These are phyloP conservation scores for Zosterops hypoxanthus DNA, from an alignment of 2,113 vertebrate genomes.

Conservation along the genomic window DNA sequence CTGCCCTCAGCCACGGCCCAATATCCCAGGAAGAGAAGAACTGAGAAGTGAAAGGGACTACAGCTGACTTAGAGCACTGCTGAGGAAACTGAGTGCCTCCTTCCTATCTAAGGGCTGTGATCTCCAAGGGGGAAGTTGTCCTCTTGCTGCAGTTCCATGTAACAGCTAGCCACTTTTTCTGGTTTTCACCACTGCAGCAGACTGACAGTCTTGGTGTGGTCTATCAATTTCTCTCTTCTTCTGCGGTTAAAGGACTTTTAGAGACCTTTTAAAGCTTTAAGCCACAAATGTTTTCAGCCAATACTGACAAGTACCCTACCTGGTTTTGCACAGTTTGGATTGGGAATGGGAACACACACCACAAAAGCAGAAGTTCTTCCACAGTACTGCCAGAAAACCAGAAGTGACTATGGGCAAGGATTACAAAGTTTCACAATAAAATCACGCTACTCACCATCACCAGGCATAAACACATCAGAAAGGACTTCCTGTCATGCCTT, in stretches of 20 bases:
- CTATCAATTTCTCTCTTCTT: neutral
- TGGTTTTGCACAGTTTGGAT: neutral
- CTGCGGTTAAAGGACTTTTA: neutral
- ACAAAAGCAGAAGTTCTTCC: neutral
- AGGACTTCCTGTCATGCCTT: neutral
- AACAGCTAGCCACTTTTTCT: neutral
- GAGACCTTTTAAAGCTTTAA: neutral
- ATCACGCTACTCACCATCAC: neutral
- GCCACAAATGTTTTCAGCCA: neutral
- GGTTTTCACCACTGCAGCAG: neutral
- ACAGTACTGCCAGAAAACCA: neutral
- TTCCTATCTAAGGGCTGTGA: neutral
- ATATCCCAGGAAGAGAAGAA: neutral
- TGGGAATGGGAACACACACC: neutral
- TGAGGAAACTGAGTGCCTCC: neutral
- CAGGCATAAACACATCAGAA: neutral
- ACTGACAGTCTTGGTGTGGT: neutral
- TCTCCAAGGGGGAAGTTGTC: neutral
- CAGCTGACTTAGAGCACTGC: neutral
- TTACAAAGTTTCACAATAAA: constrained; percentile 8
- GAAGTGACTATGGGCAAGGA: neutral
- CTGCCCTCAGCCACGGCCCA: neutral
- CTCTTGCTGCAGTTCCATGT: neutral
- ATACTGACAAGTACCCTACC: neutral
- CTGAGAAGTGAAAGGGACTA: neutral